Base-by-base conservation (phyloP, 2,888 invertebrate species). In the Callosobruchus maculatus region DNA sequence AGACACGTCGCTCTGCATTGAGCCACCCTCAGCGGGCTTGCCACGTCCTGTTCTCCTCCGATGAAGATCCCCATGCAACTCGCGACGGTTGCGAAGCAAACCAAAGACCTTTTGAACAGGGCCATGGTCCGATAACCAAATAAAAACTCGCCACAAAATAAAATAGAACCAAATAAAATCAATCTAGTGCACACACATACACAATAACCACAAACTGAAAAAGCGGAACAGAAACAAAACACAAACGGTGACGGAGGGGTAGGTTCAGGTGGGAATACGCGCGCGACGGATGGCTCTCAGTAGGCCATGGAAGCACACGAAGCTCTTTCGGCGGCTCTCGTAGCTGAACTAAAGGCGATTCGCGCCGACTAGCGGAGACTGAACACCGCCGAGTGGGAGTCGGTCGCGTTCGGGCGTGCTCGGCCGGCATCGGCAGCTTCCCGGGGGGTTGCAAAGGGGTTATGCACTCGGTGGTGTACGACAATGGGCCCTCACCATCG, bases 1-100 rank as follows among this genome's bases (percentile, higher is more conserved):
- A 93, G 89, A 87, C 93, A 93, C 80, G 92, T 91, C 80, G 93
- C 92, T 86, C 93, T 88, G 86, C 93, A 93, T 83, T 93, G 92
- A 81, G 93, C 93, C 80, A 93, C 92, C 83, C 92, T 90, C 80
- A 93, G 87, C 75, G 93, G 93, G 82, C 92, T 93, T 76, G 91
- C 92, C 80, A 93, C 91, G 85, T 92, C 92, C 88, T 91, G 91
- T 82, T 91, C 91, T 79, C 90, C 91, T 72, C 86, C 87, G 81
- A 86, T 84, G 80, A 87, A 86, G 82, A 87, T 86, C 75, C 85
- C 86, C 82, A 83, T 81, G 70, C 83, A 82, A 66, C 83, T 82
- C 2, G 84, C 81, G 73, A 85, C 78, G 71, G 83, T 83, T 70
- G 83, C 82, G 66, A 86, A 82, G 78, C 82, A 82, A 77, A 85